phyloP scores from a whole-genome alignment of 2,888 invertebrate genomes.

The Orthosia cruda region DNA sequence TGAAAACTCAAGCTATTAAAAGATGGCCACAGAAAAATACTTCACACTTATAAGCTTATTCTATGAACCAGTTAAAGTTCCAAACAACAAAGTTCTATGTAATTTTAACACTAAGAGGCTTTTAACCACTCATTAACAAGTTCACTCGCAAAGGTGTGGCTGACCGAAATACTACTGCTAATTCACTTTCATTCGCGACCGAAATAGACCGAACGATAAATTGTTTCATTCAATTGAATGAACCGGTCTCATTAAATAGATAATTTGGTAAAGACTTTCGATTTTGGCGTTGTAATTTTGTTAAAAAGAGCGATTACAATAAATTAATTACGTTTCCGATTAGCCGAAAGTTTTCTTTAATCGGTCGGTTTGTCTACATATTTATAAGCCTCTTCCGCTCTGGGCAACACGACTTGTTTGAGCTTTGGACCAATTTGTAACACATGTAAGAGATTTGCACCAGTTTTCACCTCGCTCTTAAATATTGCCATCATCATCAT shows the following conservation, averaged over 20 bases:
- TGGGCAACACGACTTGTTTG: neutral
- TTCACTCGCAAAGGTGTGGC: slow-evolving; percentile 35
- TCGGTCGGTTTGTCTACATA: neutral
- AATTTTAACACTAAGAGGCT: slow-evolving; percentile 20
- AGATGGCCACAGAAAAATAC: neutral
- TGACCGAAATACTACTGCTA: slow-evolving; percentile 75
- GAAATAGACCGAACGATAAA: slow-evolving; percentile 64
- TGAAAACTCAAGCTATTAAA: neutral
- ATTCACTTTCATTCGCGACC: slow-evolving; percentile 76
- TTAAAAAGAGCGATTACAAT: slow-evolving; percentile 37
- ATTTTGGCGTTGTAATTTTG: slow-evolving; percentile 45
- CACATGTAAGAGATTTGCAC: too few relatives aligned
- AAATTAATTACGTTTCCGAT: slow-evolving; percentile 31
- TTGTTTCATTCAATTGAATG: slow-evolving; percentile 60
- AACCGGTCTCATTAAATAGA: slow-evolving; percentile 63
- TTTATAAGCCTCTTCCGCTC: neutral
- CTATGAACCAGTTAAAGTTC: neutral
- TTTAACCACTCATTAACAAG: slow-evolving; percentile 56
- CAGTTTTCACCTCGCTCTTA: too few relatives aligned
- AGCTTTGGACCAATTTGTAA: neutral
- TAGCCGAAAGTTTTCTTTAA: slow-evolving; percentile 32
- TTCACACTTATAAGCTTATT: neutral
- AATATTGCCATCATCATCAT: too few relatives aligned
- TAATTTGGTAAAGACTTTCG: slow-evolving; percentile 65
- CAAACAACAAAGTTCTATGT: slow-evolving; percentile 29